Evolutionary conservation across 2,888 invertebrate genomes (phyloP), one percentile per base, ranked within the genome.

Genomic region (Eulithis prunata): DNA sequence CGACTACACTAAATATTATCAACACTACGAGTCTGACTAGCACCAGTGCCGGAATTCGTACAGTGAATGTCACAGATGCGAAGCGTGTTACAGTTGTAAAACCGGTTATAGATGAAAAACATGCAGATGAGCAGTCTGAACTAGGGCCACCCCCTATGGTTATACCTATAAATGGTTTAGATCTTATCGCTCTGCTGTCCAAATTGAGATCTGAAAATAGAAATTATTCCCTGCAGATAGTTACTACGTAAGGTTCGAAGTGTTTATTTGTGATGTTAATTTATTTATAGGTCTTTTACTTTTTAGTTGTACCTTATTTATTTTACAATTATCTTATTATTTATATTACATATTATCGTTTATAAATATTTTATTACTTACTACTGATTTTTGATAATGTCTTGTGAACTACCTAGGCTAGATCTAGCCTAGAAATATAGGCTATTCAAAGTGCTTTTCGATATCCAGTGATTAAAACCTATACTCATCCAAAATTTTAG

Each of bases 201-300:
- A 64, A 58, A 62, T 61, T 77, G 43, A 75, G 65, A 57, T 59
- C 75, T 7, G 80, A 79, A 64, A 79, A 81, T 36, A 76, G 67
- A 41, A 82, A 77, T 60, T 79, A 78, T 69, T 73, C 78, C 0
- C 58, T 82, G 0, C 78, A 80, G 62, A 32, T 64, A 11, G 41
- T 64, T 14, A 58, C 64, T 4, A 14, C 52, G 5, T 63, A 63
- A 57, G 45, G 36, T 57, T 41, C 36, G 63, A 53, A 54, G 52
- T 46, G 41, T 32, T 60, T 47, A 14, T 36, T 47, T 61, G 49
- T 28, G 41, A 32, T 45, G 6, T 51, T 45, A 51, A 36, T 53
- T 11, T 32, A 62, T 36, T 57, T 57, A n/a, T 47, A 63, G 49
- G 53, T 38, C 13, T 28, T 57, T 57, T 46, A 53, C 36, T 59